Base-by-base conservation (phyloP, 2,888 invertebrate genomes). In the Antheraea assamensis region DNA sequence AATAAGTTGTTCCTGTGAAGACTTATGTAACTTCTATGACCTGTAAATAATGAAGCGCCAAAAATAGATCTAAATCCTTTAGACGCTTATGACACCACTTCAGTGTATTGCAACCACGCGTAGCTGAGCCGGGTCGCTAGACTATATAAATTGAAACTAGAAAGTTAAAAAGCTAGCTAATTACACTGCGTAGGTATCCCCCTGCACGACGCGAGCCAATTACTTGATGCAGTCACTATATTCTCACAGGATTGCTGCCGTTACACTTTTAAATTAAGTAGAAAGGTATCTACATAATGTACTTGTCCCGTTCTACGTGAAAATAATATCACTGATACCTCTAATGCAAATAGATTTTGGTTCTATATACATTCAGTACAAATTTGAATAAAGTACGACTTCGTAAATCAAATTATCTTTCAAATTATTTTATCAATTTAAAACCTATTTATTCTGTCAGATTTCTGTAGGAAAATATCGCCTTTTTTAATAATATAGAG, bases 71-170 rank as follows among this genome's bases (percentile, higher is more conserved):
- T 42, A 42, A 42, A 42, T 13, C n/a, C n/a, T n/a, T 42, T 13
- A 13, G 42, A 0, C 7, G 13, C 42, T 42, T 42, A 42, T 42
- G 42, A 42, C 42, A 42, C 13, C 13, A 42, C 2, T 13, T 42
- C 13, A 42, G 42, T 42, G 13, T 13, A 42, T 13, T 42, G 13
- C 42, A 42, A 13, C 13, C 42, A 42, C 13, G 10, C 42, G 7
- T 13, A 42, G 42, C 42, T 13, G 13, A 13, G 42, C 13, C 1
- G 42, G 13, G 13, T 42, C 42, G 70, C 75, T 66, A 83, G 87
- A 87, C 89, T 88, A 88, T 84, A 84, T 85, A 89, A 86, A 90
- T 90, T 88, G 88, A 88, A 89, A 89, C 76, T 87, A 88, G 83
- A 82, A 86, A 83, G 81, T 84, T 81, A 82, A 81, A n/a, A 76